Evolutionary conservation across 2,113 vertebrate genomes (phyloP), one percentile per base, ranked within the genome.

Genomic region (Meles meles): DNA sequence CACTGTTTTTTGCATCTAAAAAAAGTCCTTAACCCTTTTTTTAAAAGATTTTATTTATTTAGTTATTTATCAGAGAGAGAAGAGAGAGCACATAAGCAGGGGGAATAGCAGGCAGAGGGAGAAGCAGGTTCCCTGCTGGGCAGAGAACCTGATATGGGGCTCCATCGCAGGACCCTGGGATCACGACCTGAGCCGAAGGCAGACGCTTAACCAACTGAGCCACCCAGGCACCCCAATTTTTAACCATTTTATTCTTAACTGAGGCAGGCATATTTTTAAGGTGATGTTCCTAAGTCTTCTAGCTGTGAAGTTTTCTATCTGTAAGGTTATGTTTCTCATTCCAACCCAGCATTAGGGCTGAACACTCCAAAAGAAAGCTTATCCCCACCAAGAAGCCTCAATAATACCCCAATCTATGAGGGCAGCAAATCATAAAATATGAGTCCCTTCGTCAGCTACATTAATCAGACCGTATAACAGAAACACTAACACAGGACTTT

Each of bases 401-500:
- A 29, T 29, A 47, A 76, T n/a, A 84, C 29, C 25, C 88, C n/a
- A 49, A 6, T 39, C 25, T 69, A 42, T 18, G 42, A 91, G 15
- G n/a, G 12, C 27, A 39, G 21, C 29, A 94, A 94, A 90, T 96
- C 47, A 88, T 82, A 96, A 94, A 95, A 63, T 74, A 63, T 44
- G 47, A 88, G 34, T 76, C 34, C 63, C 31, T 90, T 96, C 81
- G 83, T 76, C 55, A 11, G 59, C 44, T 85, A 49, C 95, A 94
- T 94, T 93, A 92, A 95, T 91, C 91, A 77, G 59, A 72, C 57
- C 52, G 31, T 8, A 88, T 65, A 31, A 81, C 69, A 84, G 93
- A 84, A 93, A 80, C 37, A 93, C 44, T 83, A 82, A 93, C 92
- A 97, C 88, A 95, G n/a, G 34, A 52, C n/a, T 97, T 97, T 44